Evolutionary conservation across 2,113 vertebrate genomes (phyloP).

Genomic region (Scolopax mira): DNA sequence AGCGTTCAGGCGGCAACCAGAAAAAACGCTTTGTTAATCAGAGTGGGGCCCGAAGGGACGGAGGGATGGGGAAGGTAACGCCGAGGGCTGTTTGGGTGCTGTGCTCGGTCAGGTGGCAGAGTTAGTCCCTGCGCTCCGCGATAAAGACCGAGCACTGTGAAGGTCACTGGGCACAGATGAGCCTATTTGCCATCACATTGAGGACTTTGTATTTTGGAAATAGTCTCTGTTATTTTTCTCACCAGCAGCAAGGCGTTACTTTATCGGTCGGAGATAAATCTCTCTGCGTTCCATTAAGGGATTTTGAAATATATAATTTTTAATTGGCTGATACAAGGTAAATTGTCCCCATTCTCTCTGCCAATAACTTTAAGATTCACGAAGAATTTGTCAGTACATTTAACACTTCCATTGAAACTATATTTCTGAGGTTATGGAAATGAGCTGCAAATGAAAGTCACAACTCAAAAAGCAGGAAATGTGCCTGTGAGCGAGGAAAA

Average conservation of each 20-base stretch:
- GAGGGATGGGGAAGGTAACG: not conserved
- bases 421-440: constrained; percentile 56
- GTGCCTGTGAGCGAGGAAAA: constrained; percentile 83
- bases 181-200: not conserved
- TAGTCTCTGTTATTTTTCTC: constrained; percentile 15
- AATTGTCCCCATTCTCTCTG: constrained; percentile 3
- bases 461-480: constrained; percentile 70
- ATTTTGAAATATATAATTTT: constrained; percentile 23
- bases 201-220: constrained; percentile 8
- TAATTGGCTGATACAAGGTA: not conserved
- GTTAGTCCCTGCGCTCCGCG: not conserved
- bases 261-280: constrained; percentile 32
- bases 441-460: constrained; percentile 65
- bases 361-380: constrained; percentile 5
- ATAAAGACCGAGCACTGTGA: not conserved
- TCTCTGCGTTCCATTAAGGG: not conserved
- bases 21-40: not conserved
- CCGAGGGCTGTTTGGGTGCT: not conserved
- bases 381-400: constrained; percentile 42
- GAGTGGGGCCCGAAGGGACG: not conserved
- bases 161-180: not conserved
- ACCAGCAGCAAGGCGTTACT: not conserved
- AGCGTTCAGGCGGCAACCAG: not conserved
- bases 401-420: constrained; percentile 52
- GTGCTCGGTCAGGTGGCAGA: accelerated